Evolutionary conservation across 2,888 invertebrate genomes (phyloP).

Genomic region (Malthinus seriepunctatus): DNA sequence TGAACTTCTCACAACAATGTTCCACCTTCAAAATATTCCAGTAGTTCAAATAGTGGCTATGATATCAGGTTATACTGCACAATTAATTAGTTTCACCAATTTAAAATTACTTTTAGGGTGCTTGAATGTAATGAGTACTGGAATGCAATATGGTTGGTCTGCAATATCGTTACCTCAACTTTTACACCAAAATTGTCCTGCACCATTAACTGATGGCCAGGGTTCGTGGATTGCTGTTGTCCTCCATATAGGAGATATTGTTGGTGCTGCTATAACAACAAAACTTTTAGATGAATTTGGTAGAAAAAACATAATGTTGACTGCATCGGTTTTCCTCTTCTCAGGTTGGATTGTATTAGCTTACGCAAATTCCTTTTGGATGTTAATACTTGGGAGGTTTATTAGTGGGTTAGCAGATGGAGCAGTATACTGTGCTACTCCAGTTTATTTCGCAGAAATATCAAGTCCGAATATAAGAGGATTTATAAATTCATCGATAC

Average conservation of each 20-base stretch:
- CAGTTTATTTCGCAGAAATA: constrained; percentile 65
- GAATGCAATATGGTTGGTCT: not conserved
- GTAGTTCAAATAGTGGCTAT: not conserved
- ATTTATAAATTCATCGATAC: constrained; percentile 65
- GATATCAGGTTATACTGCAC: not conserved
- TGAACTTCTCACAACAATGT: too few species aligned
- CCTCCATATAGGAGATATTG: not conserved
- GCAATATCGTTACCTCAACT: not conserved
- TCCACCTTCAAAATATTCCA: not conserved
- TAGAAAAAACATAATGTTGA: not conserved
- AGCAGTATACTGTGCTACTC: constrained; percentile 52
- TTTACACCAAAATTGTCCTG: not conserved
- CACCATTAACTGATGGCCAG: not conserved
- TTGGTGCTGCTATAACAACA: not conserved
- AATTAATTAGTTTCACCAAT: too few species aligned
- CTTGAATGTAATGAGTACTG: not conserved
- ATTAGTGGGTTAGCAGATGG: constrained; percentile 61
- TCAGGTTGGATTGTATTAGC: not conserved
- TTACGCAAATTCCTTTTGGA: not conserved
- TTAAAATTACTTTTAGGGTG: not conserved
- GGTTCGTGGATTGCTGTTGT: not conserved
- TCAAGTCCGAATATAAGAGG: constrained; percentile 62
- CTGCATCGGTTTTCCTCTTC: not conserved
- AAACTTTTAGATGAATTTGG: not conserved
- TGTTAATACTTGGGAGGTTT: not conserved